Base-by-base conservation (phyloP, 2,888 invertebrate genomes). In the Proisotoma minuta region DNA sequence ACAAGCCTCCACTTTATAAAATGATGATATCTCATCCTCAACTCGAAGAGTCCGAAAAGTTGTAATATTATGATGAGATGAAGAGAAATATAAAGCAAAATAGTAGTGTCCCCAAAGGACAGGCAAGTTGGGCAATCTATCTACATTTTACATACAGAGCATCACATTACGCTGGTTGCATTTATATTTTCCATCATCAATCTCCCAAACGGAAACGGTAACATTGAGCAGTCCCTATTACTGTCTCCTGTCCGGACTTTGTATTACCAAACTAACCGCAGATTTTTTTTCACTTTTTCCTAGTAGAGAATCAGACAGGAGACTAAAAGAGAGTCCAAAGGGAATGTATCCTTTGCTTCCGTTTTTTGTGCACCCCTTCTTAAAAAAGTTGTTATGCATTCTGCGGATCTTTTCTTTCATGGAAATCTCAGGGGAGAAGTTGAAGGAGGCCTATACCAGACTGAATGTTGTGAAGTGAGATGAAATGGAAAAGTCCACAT, bases 351-450 rank as follows among this genome's bases (percentile, higher is more conserved):
- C 18, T 56, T 56, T 56, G 8, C 22, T 43, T 22, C 43, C 43
- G 20, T 56, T 29, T 47, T 47, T 23, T n/a, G 56, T 56, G 18
- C 18, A 43, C 56, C 26, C 43, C 18, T 24, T 43, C 43, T 56
- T 34, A 54, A 54, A 52, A 56, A 56, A 56, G 56, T 47, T 56
- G 56, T 56, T 54, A 56, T 56, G 56, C 56, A 56, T 56, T 56
- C 43, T 26, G 12, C 2, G 43, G 43, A 5, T 43, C 18, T 12
- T 43, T 43, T 43, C 24, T 56, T 43, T 47, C 56, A 56, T 56
- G 56, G 34, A 59, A 54, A 58, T 53, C 66, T 66, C 66, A 47
- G 43, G 66, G 66, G 66, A 66, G 58, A 58, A 54, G 63, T 66
- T 60, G 60, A 65, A 54, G 56, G 56, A 56, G 43, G 56, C 18